A percentile compares a stretch with the other conserved stretches of the same genome.
These are phyloP conservation scores for Arion vulgaris DNA, from an alignment of 1,140 invertebrate species.

Conservation along the genomic window DNA sequence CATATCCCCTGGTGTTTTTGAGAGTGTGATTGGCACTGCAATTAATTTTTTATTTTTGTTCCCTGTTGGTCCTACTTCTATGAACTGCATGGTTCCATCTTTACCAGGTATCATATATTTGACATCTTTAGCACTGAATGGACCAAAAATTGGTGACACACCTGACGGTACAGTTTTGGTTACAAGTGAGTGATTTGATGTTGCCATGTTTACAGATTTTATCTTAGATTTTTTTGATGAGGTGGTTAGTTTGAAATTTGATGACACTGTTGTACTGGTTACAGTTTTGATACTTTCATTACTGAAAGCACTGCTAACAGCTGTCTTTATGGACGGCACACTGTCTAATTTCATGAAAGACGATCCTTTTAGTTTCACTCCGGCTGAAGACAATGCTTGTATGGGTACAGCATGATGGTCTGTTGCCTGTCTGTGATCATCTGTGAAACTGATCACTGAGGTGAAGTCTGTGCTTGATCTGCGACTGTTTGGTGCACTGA, in stretches of 20 bases:
- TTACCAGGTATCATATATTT: conserved; percentile 13
- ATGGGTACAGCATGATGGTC: neutral
- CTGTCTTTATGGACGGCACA: neutral
- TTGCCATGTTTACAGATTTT: neutral
- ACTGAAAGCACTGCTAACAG: neutral
- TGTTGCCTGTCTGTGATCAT: neutral
- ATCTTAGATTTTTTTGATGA: neutral
- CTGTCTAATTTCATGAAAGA: neutral
- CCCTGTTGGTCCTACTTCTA: neutral
- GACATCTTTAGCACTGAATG: neutral
- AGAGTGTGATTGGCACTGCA: conserved; percentile 16
- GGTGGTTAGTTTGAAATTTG: neutral
- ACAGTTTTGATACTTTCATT: conserved; percentile 8
- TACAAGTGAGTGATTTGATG: neutral
- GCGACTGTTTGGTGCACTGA: conserved; percentile 23
- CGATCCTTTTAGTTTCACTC: neutral
- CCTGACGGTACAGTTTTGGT: neutral
- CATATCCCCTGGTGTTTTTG: neutral
- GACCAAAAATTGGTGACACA: neutral
- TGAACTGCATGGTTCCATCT: neutral
- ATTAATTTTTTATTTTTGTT: conserved; percentile 22
- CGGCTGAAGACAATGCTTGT: neutral
- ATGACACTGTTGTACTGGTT: neutral
- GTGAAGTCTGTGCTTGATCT: conserved; percentile 6
- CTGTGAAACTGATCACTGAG: neutral